Evolutionary conservation across 2,113 vertebrate species (phyloP), one percentile per base, ranked within the genome.

Genomic region (Tamias sibiricus): DNA sequence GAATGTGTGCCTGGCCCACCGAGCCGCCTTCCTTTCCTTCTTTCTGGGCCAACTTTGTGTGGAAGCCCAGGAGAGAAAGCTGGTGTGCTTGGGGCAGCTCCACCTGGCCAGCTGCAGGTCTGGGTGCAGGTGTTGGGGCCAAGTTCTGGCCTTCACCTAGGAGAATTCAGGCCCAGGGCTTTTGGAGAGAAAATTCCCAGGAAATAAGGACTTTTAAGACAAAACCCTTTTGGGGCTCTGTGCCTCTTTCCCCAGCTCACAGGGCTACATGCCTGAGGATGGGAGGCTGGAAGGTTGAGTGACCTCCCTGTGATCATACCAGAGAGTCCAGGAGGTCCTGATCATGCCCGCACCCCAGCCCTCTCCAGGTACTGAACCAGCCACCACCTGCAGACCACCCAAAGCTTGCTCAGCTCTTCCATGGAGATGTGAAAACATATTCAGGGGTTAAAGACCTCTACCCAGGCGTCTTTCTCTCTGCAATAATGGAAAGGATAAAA

Each of bases 121-220:
- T 7, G 4, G 9, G 37, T 22, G 20, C 26, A 35, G n/a, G 30
- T 4, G 0, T 2, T n/a, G 28, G 6, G 30, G n/a, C n/a, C 2
- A 6, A 13, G 2, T 10, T 28, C 8, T 68, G 74, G 1, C 28
- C 71, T 88, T 44, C 32, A 47, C 10, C 6, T 16, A 19, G n/a
- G 10, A 59, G 47, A 8, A 69, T 35, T 20, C 20, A 75, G 11
- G 8, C 20, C 14, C 74, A 42, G 30, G 57, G 20, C 4, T n/a
- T 75, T 35, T 9, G 28, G n/a, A 42, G 19, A 11, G 35, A n/a
- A n/a, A 20, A 54, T 22, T 57, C 40, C 68, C 35, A 66, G 44
- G 32, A 83, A 89, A 64, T n/a, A 54, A 30, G 2, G 8, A 6
- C 8, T 28, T 81, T 42, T 28, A 20, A 76, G 77, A 28, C 22